phyloP scores from a whole-genome alignment of 2,888 invertebrate genomes.

The Cyaniris semiargus region DNA sequence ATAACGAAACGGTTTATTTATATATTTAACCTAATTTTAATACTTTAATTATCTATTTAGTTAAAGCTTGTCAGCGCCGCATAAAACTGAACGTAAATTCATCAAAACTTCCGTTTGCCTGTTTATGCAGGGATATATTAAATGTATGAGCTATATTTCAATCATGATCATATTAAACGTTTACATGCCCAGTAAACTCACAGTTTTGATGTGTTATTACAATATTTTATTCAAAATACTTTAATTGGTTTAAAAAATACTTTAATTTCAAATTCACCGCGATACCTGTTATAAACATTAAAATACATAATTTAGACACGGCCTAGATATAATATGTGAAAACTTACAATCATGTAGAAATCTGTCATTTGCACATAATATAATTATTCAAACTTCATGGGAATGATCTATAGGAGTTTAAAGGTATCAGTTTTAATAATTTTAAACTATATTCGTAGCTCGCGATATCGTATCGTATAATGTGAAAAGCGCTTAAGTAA shows the following conservation, averaged over 20 bases:
- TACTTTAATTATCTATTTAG: neutral
- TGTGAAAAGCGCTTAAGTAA: neutral
- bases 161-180: neutral
- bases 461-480: neutral
- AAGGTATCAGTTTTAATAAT: too few relatives aligned
- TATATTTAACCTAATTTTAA: slow-evolving; percentile 4
- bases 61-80: slow-evolving; percentile 15
- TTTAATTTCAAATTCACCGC: too few relatives aligned
- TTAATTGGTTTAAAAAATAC: too few relatives aligned
- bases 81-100: neutral
- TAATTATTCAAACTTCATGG: too few relatives aligned
- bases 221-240: neutral
- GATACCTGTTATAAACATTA: too few relatives aligned
- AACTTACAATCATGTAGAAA: too few relatives aligned
- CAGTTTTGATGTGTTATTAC: neutral
- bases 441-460: neutral
- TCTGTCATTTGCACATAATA: too few relatives aligned
- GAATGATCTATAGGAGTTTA: too few relatives aligned
- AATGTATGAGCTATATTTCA: slow-evolving; percentile 1
- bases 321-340: too few relatives aligned
- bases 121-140: neutral
- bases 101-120: slow-evolving; percentile 13
- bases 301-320: too few relatives aligned
- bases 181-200: neutral
- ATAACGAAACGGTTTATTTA: neutral